These are phyloP conservation scores for Ashinkailepas kermadecensis DNA, from an alignment of 2,888 invertebrate genomes.

Conservation along the genomic window DNA sequence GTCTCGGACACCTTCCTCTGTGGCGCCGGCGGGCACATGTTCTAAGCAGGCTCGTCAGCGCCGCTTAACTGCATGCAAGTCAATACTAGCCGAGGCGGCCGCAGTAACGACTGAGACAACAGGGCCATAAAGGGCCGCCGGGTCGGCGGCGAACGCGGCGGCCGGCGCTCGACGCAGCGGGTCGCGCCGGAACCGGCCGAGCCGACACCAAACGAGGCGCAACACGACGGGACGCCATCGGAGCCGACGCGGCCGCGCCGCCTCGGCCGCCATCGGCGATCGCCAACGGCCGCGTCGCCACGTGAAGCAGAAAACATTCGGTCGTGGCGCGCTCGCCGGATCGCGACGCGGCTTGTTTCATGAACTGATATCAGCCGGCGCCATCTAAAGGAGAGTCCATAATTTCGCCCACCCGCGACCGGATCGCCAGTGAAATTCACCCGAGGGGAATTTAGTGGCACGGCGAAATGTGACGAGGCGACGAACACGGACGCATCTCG, in stretches of 20 bases:
- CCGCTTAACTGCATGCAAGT: conserved; percentile 14
- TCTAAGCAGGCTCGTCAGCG: background rate
- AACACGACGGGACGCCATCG: conserved; percentile 6
- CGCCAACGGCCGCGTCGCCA: background rate
- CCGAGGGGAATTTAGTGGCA: conserved; percentile 2
- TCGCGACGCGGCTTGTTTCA: conserved; percentile 8
- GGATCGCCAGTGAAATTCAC: background rate
- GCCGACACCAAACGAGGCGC: background rate
- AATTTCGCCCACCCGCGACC: background rate
- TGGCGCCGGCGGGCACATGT: background rate
- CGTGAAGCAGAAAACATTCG: background rate
- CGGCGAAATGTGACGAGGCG: background rate
- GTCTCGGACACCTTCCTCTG: background rate
- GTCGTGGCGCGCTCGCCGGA: background rate
- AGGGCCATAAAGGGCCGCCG: conserved; percentile 11
- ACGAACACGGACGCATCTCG: background rate
- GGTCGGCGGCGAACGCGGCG: background rate
- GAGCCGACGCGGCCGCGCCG: background rate
- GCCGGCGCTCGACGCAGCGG: background rate
- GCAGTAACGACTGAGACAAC: conserved; percentile 12
- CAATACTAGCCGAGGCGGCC: background rate
- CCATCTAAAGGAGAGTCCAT: background rate
- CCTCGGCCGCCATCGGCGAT: background rate
- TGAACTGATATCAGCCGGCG: conserved; percentile 9
- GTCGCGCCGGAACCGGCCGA: background rate